A percentile compares a stretch with the other conserved stretches of the same genome.
Conservation (phyloP, 1,140 invertebrate species). For the Drosophila bifasciata region DNA sequence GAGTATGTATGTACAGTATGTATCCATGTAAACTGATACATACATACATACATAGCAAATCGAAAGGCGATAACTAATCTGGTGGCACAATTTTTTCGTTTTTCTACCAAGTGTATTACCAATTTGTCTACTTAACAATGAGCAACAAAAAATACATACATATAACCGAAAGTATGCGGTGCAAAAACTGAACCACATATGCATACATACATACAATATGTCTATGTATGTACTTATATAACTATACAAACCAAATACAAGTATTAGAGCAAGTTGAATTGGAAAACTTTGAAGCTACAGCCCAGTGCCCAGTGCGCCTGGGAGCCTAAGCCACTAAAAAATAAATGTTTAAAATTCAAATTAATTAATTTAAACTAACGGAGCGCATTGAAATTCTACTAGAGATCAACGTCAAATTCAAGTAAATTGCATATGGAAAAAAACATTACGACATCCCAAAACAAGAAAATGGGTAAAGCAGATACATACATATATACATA, state of each 20-base stretch:
- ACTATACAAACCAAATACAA: conserved; percentile 41
- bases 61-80: conserved; percentile 61
- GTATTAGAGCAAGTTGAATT: conserved; percentile 50
- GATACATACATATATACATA: no score
- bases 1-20: no score
- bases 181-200: conserved; percentile 37
- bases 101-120: conserved; percentile 79
- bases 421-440: conserved; percentile 64
- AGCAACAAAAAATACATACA: conserved; percentile 29
- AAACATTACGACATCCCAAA: conserved; percentile 58
- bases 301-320: conserved; percentile 50
- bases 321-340: conserved; percentile 46
- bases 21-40: conserved; percentile 50
- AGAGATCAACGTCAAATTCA: conserved; percentile 78
- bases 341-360: conserved; percentile 77
- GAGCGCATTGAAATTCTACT: conserved; percentile 71
- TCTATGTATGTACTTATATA: conserved; percentile 51
- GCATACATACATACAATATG: conserved; percentile 37
- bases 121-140: conserved; percentile 72
- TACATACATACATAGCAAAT: conserved; percentile 48
- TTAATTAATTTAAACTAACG: conserved; percentile 69
- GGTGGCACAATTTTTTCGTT: conserved; percentile 80
- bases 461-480: conserved; percentile 45
- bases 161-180: no score
- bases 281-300: conserved; percentile 41